phyloP scores from a whole-genome alignment of 2,797 vertebrate species.

The Allobates femoralis region DNA sequence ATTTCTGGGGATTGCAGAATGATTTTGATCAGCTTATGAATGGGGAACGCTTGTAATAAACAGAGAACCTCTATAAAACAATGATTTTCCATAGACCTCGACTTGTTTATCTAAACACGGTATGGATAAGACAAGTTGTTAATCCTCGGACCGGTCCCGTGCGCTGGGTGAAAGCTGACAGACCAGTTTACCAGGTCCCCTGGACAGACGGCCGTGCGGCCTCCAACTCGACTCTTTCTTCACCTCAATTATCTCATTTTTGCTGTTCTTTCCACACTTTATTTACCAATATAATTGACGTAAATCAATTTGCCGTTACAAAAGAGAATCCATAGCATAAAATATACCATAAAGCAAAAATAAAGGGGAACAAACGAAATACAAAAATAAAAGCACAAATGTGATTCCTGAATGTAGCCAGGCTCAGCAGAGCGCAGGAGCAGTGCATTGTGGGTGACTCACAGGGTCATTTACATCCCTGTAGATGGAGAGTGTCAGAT shows the following conservation, averaged over 20 bases:
- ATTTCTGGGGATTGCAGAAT: background rate
- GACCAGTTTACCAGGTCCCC: constrained; percentile 5
- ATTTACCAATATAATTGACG: background rate
- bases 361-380: background rate
- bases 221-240: too few relatives aligned
- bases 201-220: too few relatives aligned
- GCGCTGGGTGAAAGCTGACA: background rate
- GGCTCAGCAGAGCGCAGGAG: background rate
- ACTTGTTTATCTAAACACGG: background rate
- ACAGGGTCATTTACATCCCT: too few relatives aligned
- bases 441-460: background rate
- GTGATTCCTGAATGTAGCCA: background rate
- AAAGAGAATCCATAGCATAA: background rate
- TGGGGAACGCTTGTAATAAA: background rate
- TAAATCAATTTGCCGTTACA: background rate
- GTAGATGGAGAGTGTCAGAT: too few relatives aligned
- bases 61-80: background rate
- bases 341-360: background rate
- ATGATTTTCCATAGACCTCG: background rate
- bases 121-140: background rate
- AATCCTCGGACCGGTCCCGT: background rate
- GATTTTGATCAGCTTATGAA: background rate
- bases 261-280: background rate
- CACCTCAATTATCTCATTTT: background rate
- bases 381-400: background rate